Base-by-base conservation (phyloP, 2,797 vertebrate genomes). In the Phoebastria nigripes region DNA sequence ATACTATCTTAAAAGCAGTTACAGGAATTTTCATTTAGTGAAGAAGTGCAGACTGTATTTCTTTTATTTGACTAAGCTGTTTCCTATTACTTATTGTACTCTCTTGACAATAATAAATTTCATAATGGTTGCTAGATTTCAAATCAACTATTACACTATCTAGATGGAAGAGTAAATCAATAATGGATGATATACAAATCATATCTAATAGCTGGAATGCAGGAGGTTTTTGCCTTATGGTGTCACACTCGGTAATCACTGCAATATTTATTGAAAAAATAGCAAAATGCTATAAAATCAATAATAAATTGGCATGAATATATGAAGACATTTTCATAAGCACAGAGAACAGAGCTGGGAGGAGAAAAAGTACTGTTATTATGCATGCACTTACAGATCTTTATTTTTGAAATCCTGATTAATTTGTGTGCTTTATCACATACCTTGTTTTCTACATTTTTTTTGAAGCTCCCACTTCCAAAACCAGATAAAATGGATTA, bases 61-160 rank as follows among this genome's bases (percentile, higher is more conserved):
- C 33, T 95, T 96, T 85, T 71, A 90, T 93, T 96, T 97, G 83
- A 95, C 82, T 96, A 90, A 96, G 39, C 61, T 94, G 41, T 95
- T 96, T 97, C 63, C 71, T 96, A 89, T 96, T 95, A 95, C 86
- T 96, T 95, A 67, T 44, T 92, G 41, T 83, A 66, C 26, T 95
- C 67, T 95, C 81, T 58, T 92, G 90, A 87, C 41, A 85, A 39
- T 81, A 96, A 95, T 97, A 96, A 80, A 96, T 96, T 94, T 80
- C 55, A 56, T 92, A 96, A 87, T 86, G 59, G 33, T 94, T 97
- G 37, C 62, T 96, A 96, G 82, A 96, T 91, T 94, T 97, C 81
- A 94, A 86, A 90, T 95, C 70, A 95, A 65, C 79, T 91, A 65
- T 96, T 90, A 44, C n/a, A 66, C 31, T 73, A 71, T 86, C 61